Percentiles rank a stretch among this genome's conserved stretches.
Evolutionary conservation across 2,113 vertebrate species (phyloP).

Genomic region (Psephotus haematonotus): DNA sequence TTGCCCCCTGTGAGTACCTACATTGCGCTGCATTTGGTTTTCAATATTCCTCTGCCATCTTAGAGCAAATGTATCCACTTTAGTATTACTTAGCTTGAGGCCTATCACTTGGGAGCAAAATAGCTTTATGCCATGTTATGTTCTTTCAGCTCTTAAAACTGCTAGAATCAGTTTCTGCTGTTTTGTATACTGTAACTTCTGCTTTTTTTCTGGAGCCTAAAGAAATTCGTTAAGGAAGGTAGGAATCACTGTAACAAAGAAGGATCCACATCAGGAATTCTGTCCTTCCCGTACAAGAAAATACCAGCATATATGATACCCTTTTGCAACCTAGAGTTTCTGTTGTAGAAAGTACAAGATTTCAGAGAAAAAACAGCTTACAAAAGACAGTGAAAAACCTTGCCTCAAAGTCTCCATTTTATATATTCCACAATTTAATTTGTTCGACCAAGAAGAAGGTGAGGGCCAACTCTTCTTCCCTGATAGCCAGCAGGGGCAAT

Average conservation of each 20-base stretch:
- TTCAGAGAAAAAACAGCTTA: neutral
- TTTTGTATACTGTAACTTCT: neutral
- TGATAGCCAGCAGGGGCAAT: neutral
- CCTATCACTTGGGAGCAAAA: neutral
- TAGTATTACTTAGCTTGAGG: neutral
- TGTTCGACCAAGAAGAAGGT: neutral
- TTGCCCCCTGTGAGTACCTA: neutral
- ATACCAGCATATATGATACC: neutral
- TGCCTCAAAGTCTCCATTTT: neutral
- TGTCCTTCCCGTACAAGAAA: neutral
- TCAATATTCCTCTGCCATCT: neutral
- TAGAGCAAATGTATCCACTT: neutral
- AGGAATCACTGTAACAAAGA: neutral
- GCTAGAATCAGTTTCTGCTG: neutral
- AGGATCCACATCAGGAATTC: neutral
- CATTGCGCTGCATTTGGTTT: neutral
- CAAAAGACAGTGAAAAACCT: neutral
- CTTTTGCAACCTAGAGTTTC: neutral
- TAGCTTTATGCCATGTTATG: neutral
- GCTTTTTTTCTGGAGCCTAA: neutral
- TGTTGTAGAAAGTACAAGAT: neutral
- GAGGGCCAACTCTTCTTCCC: neutral
- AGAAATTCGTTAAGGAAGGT: neutral
- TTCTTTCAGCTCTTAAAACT: neutral
- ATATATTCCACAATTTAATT: neutral